Conservation (phyloP, 37 sponge, comb jelly and placozoan genomes). For the Diacarnus erythraeanus region DNA sequence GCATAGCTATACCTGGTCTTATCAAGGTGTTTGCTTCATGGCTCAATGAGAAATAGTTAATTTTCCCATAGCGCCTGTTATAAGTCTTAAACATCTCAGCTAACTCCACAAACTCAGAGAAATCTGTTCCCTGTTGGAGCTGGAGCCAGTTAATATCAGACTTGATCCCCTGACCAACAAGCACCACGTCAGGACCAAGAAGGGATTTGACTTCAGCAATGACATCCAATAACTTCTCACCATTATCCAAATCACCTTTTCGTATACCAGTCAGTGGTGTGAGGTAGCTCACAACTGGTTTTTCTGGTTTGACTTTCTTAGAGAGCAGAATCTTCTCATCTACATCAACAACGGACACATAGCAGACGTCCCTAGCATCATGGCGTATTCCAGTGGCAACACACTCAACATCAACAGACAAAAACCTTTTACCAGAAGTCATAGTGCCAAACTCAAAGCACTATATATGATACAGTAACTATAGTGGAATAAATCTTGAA, state of each 20-base stretch:
- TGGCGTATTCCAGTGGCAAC: slow-evolving; percentile 50
- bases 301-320: slow-evolving; percentile 22
- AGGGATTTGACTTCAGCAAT: slow-evolving; percentile 34
- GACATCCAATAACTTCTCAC: slow-evolving; percentile 13
- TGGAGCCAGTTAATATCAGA: slow-evolving; percentile 53
- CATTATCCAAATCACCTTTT: slow-evolving; percentile 31
- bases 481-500: too few species aligned
- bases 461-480: too few species aligned
- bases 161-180: slow-evolving; percentile 43
- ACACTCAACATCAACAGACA: slow-evolving; percentile 46
- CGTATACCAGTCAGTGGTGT: slow-evolving; percentile 47
- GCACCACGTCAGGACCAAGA: slow-evolving; percentile 37
- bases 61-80: slow-evolving; percentile 40
- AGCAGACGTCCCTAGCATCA: slow-evolving; percentile 21
- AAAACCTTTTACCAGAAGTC: slow-evolving; percentile 6
- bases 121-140: slow-evolving; percentile 33
- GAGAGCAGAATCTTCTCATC: slow-evolving; percentile 23
- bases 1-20: slow-evolving; percentile 2
- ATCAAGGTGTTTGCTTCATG: slow-evolving; percentile 56
- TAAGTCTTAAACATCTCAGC: slow-evolving; percentile 49
- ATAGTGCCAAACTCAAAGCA: too few species aligned
- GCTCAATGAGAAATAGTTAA: slow-evolving; percentile 16
- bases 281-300: slow-evolving; percentile 43
- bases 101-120: slow-evolving; percentile 19
- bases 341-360: slow-evolving; percentile 37